phyloP scores from a whole-genome alignment of 2,888 invertebrate genomes.

The Prosopocoilus inquinatus region DNA sequence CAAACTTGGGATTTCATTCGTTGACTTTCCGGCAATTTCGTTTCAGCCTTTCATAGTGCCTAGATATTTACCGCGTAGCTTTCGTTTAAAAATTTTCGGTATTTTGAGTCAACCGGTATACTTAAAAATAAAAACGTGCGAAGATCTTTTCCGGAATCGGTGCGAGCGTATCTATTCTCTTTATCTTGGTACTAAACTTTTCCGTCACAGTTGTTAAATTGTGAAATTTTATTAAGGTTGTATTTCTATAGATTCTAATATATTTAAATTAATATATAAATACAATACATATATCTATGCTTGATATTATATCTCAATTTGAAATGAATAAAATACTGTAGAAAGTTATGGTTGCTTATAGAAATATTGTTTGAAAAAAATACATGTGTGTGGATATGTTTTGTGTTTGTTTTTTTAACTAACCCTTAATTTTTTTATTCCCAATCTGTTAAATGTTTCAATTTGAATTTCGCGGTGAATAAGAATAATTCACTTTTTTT shows the following conservation, averaged over 20 bases:
- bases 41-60: slow-evolving; percentile 34
- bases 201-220: slow-evolving; percentile 33
- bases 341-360: slow-evolving; percentile 27
- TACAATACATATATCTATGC: slow-evolving; percentile 19
- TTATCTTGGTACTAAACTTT: slow-evolving; percentile 17
- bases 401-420: slow-evolving; percentile 6
- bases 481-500: no score
- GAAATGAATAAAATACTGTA: neutral
- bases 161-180: slow-evolving; percentile 17
- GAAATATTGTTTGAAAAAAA: slow-evolving; percentile 22
- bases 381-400: slow-evolving; percentile 28
- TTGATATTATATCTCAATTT: slow-evolving; percentile 17
- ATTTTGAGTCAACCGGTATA: neutral
- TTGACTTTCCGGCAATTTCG: slow-evolving; percentile 26
- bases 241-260: slow-evolving; percentile 38
- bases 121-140: neutral
- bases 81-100: neutral
- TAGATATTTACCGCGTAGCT: slow-evolving; percentile 23
- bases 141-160: neutral
- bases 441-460: no score
- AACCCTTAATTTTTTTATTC: neutral
- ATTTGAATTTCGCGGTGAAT: no score
- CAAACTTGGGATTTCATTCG: slow-evolving; percentile 15
- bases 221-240: slow-evolving; percentile 42
- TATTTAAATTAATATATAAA: slow-evolving; percentile 35